Percentiles rank a stretch among this genome's conserved stretches.
phyloP scores from a whole-genome alignment of 2,888 invertebrate genomes.

The Lathronympha strigana region DNA sequence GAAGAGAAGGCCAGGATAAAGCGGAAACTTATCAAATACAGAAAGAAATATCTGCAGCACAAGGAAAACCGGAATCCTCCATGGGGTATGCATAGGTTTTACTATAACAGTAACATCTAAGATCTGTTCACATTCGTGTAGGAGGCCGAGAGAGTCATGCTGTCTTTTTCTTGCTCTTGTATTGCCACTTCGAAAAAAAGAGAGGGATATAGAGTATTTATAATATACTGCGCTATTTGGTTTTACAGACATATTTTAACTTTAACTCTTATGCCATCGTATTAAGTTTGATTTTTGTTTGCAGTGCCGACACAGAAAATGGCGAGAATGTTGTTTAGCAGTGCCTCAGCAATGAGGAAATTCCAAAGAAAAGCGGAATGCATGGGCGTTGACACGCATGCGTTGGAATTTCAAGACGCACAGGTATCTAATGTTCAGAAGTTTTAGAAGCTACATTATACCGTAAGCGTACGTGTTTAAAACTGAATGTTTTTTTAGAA shows the following conservation, averaged over 20 bases:
- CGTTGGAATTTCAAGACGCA: constrained; percentile 92
- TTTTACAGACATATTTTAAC: too few species aligned
- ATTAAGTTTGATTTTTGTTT: constrained; percentile 45
- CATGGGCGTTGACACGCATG: constrained; percentile 94
- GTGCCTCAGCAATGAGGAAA: constrained; percentile 93
- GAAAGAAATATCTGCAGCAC: constrained; percentile 91
- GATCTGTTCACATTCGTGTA: too few species aligned
- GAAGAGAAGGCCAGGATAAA: constrained; percentile 90
- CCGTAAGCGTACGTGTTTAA: too few species aligned
- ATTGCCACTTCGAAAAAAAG: too few species aligned
- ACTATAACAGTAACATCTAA: neutral
- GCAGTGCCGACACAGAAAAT: constrained; percentile 97
- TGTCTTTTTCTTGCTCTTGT: too few species aligned
- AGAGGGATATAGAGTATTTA: too few species aligned
- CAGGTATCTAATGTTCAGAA: too few species aligned
- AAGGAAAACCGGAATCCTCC: constrained; percentile 90
- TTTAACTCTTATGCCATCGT: neutral
- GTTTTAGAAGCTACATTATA: too few species aligned
- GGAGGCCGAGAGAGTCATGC: too few species aligned
- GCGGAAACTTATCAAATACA: constrained; percentile 92
- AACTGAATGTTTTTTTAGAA: too few species aligned
- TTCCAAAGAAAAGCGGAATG: constrained; percentile 93
- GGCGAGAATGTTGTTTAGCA: constrained; percentile 94
- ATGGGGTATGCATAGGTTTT: constrained; percentile 87
- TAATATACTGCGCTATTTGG: too few species aligned